phyloP scores from a whole-genome alignment of 2,113 vertebrate species.

The Bagarius yarrelli region DNA sequence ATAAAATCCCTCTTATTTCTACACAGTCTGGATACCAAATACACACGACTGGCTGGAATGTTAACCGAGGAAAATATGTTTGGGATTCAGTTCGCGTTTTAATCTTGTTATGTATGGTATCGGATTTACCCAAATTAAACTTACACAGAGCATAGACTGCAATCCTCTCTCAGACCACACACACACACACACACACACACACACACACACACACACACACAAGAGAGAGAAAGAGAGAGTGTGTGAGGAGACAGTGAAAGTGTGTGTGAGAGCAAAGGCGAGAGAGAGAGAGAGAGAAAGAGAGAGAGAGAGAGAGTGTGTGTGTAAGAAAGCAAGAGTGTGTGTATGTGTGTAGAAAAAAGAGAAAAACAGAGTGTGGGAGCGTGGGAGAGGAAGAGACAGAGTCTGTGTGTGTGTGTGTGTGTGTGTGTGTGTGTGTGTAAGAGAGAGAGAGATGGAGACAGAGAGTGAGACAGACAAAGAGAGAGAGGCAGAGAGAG shows the following conservation, averaged over 20 bases:
- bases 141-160: slow-evolving; percentile 12
- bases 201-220: not conserved
- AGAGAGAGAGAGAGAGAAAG: not conserved
- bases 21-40: not conserved
- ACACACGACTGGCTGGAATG: not conserved
- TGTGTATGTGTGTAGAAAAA: too few relatives aligned
- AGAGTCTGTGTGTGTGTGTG: too few relatives aligned
- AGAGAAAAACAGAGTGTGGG: too few relatives aligned
- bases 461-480: too few relatives aligned
- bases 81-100: slow-evolving; percentile 12
- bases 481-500: too few relatives aligned
- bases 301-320: not conserved
- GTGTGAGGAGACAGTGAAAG: too few relatives aligned
- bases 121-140: slow-evolving; percentile 39
- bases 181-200: not conserved
- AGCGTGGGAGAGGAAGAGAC: too few relatives aligned
- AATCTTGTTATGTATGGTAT: slow-evolving; percentile 32
- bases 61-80: not conserved
- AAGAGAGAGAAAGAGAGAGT: too few relatives aligned
- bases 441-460: too few relatives aligned
- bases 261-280: too few relatives aligned
- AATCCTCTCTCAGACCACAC: slow-evolving; percentile 12
- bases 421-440: too few relatives aligned
- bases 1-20: not conserved
- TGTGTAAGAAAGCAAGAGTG: too few relatives aligned